Evolutionary conservation across 2,888 invertebrate species (phyloP).

Genomic region (Erebia palarica): DNA sequence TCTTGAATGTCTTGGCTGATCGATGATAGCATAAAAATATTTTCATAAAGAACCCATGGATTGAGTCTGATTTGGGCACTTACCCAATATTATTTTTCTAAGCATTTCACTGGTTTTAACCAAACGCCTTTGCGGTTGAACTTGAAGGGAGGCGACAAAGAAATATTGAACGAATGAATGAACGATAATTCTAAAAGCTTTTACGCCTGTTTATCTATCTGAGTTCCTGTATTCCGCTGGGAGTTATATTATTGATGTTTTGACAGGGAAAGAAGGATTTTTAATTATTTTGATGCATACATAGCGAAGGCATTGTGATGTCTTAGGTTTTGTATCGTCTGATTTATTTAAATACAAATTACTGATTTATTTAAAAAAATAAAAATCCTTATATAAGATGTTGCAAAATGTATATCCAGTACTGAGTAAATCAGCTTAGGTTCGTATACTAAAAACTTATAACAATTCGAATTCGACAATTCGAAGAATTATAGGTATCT

Average conservation of each 20-base stretch:
- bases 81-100: constrained; percentile 47
- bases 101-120: constrained; percentile 56
- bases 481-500: too few relatives aligned
- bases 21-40: not conserved
- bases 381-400: too few relatives aligned
- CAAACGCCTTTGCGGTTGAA: constrained; percentile 59
- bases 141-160: constrained; percentile 71
- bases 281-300: constrained; percentile 40
- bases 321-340: constrained; percentile 10
- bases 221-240: constrained; percentile 62
- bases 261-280: constrained; percentile 59
- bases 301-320: constrained; percentile 23
- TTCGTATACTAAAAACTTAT: too few relatives aligned
- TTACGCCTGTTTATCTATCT: constrained; percentile 68
- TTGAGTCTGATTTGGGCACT: not conserved
- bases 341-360: not conserved
- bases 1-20: not conserved
- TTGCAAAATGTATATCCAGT: too few relatives aligned
- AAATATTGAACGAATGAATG: constrained; percentile 75
- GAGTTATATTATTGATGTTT: constrained; percentile 76
- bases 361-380: too few relatives aligned
- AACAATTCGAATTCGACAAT: too few relatives aligned
- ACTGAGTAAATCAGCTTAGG: too few relatives aligned
- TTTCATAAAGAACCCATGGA: not conserved
- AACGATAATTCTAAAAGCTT: constrained; percentile 79